Base-by-base conservation (phyloP, 2,797 vertebrate species). In the Natrix natrix region DNA sequence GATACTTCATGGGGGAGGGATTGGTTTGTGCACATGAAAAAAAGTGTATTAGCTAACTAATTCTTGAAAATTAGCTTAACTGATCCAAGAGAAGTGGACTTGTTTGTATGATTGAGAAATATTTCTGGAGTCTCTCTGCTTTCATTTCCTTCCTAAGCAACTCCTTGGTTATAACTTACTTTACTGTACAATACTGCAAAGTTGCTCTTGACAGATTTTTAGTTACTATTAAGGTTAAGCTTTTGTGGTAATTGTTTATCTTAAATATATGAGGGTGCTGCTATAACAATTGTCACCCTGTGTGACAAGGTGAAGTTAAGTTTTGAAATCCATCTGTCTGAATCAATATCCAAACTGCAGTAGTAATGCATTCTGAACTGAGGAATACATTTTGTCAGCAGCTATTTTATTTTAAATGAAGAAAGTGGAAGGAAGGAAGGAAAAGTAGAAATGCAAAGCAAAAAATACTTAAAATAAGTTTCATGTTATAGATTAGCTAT, bases 321-420 rank as follows among this genome's bases (percentile, higher is more conserved):
- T 89, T 78, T 90, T 93, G n/a, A 91, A 91, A 88, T 43, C n/a
- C 5, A 48, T n/a, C n/a, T 88, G 7, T 55, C 20, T 91, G 91
- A 37, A 28, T 83, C 63, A 43, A 24, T 7, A 57, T 43, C 28
- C 61, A n/a, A n/a, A 88, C 43, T 28, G 16, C 5, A 3, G 56
- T 57, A 26, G 17, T 52, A 74, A 55, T 83, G 43, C n/a, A n/a
- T 43, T 89, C 43, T 60, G 8, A 87, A 28, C 14, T 93, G 61
- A 88, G 78, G 37, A 22, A 55, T 74, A 26, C 26, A 20, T 93
- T 56, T 4, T 16, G 32, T 48, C n/a, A 60, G 56, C 28, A 69
- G 86, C 22, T 52, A 52, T 55, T 43, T 56, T 57, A 74, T 5
- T 92, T 69, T 90, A 48, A 10, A 69, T 37, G 60, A 24, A 20